phyloP scores from a whole-genome alignment of 2,113 vertebrate genomes.

The Turdus rufiventris region DNA sequence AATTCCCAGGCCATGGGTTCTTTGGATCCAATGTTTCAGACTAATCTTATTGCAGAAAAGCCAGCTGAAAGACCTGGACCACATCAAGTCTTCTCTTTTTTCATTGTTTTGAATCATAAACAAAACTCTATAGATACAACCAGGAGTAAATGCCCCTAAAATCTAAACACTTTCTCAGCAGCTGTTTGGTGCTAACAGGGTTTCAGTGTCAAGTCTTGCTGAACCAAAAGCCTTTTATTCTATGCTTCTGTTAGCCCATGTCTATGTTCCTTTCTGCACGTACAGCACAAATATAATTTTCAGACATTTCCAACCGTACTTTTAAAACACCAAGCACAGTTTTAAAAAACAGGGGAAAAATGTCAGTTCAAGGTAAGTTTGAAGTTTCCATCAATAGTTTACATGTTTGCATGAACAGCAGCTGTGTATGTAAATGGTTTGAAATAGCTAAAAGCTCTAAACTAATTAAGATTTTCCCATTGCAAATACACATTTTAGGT shows the following conservation, averaged over 20 bases:
- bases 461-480: slow-evolving; percentile 70
- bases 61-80: background rate
- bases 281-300: slow-evolving; percentile 39
- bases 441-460: slow-evolving; percentile 61
- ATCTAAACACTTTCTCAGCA: background rate
- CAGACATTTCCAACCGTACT: slow-evolving; percentile 28
- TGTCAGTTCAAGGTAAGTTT: slow-evolving; percentile 44
- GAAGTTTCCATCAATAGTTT: slow-evolving; percentile 63
- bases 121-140: background rate
- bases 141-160: background rate
- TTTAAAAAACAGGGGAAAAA: background rate
- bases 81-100: background rate
- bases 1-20: background rate
- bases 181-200: background rate
- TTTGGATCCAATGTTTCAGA: background rate
- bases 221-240: slow-evolving; percentile 23
- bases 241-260: background rate
- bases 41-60: background rate
- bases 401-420: slow-evolving; percentile 62
- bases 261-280: slow-evolving; percentile 46
- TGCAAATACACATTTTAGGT: slow-evolving; percentile 68
- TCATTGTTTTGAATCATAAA: background rate
- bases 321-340: slow-evolving; percentile 1
- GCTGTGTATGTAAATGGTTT: slow-evolving; percentile 57
- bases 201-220: background rate